Conservation (phyloP, 2,797 vertebrate genomes). For the Clarias fuscus region DNA sequence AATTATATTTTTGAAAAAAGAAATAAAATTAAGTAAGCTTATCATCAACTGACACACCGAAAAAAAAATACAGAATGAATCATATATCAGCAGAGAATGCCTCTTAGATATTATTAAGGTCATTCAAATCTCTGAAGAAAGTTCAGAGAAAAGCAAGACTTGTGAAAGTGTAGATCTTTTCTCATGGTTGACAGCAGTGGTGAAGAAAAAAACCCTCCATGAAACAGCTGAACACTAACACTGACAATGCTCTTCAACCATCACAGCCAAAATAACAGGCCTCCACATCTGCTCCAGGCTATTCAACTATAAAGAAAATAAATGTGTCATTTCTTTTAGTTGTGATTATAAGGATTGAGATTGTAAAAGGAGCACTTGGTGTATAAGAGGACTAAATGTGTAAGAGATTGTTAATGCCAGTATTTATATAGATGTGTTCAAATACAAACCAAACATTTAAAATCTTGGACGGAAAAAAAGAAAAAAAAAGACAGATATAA, state of each 20-base stretch:
- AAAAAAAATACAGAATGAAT: too few relatives aligned
- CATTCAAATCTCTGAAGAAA: not conserved
- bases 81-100: not conserved
- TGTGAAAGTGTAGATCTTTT: not conserved
- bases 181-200: not conserved
- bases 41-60: too few relatives aligned
- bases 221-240: conserved; percentile 1
- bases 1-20: too few relatives aligned
- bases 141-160: conserved; percentile 19
- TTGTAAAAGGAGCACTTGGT: not conserved
- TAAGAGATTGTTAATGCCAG: not conserved
- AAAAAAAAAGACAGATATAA: not conserved
- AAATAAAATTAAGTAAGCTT: too few relatives aligned
- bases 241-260: conserved; percentile 27
- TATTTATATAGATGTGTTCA: not conserved
- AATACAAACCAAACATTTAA: not conserved
- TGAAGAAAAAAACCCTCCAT: not conserved
- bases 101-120: not conserved
- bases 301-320: not conserved
- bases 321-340: conserved; percentile 46
- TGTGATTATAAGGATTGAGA: not conserved
- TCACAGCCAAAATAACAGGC: conserved; percentile 21
- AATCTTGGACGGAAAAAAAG: not conserved
- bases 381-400: too few relatives aligned
- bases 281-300: conserved; percentile 10